Conservation (phyloP, 2,888 invertebrate genomes). For the Himalopsyche kuldschensis region DNA sequence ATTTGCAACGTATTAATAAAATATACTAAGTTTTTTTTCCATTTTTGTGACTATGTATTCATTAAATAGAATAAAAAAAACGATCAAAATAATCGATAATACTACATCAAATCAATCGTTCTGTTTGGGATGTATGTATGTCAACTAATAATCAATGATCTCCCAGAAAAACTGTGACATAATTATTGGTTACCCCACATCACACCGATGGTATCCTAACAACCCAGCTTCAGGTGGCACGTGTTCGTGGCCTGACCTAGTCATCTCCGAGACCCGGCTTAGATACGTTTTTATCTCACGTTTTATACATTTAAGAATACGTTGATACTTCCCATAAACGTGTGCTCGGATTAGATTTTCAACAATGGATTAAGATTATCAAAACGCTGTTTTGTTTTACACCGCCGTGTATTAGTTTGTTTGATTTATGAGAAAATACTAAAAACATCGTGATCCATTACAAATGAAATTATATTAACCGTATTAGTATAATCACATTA, state of each 20-base stretch:
- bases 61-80: too few species aligned
- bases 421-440: background rate
- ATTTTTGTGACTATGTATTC: too few species aligned
- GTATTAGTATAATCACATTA: too few species aligned
- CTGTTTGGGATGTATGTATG: too few species aligned
- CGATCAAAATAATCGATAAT: too few species aligned
- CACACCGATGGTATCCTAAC: background rate
- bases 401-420: background rate
- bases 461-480: too few species aligned
- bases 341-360: background rate
- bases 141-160: background rate
- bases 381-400: background rate
- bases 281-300: background rate
- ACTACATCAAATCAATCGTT: too few species aligned
- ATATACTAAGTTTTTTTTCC: too few species aligned
- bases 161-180: background rate
- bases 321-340: background rate
- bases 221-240: background rate
- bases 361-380: background rate
- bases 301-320: background rate
- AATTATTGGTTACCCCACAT: background rate
- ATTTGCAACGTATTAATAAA: too few species aligned
- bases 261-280: background rate
- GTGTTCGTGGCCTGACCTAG: background rate
- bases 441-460: too few species aligned